These are phyloP conservation scores for Cryptotermes secundus DNA, from an alignment of 1,140 invertebrate genomes.

Conservation along the genomic window DNA sequence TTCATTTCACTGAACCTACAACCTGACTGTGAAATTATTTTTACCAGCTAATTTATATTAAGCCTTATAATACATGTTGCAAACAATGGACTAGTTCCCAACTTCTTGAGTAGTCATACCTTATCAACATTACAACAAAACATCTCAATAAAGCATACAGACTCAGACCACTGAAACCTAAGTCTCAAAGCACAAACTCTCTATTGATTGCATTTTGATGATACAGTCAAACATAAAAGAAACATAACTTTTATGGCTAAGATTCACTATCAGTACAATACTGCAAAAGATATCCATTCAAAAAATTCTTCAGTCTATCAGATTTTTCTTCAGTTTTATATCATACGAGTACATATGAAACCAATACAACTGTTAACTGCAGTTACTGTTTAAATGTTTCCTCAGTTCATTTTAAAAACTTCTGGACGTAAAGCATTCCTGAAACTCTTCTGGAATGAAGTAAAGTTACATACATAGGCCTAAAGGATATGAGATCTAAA, in stretches of 20 bases:
- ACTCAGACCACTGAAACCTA: not conserved
- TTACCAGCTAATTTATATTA: not conserved
- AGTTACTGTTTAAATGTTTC: conserved; percentile 7
- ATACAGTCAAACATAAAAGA: not conserved
- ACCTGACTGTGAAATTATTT: not conserved
- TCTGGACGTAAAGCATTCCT: not conserved
- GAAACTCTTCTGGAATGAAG: not conserved
- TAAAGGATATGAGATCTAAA: not conserved
- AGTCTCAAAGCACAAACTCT: not conserved
- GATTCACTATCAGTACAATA: not conserved
- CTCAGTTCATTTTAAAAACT: conserved; percentile 20
- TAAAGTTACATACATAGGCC: not conserved
- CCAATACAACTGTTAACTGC: not conserved
- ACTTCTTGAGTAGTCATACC: not conserved
- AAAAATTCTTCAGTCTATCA: not conserved
- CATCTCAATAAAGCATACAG: not conserved
- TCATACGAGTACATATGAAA: not conserved
- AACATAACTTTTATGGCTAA: not conserved
- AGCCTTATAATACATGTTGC: not conserved
- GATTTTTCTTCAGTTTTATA: not conserved
- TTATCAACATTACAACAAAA: too few species aligned
- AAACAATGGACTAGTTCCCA: not conserved
- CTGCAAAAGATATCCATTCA: not conserved
- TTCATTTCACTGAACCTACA: not conserved
- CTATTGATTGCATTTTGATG: not conserved